Conservation (phyloP, 2,113 vertebrate species). For the Panurus biarmicus region DNA sequence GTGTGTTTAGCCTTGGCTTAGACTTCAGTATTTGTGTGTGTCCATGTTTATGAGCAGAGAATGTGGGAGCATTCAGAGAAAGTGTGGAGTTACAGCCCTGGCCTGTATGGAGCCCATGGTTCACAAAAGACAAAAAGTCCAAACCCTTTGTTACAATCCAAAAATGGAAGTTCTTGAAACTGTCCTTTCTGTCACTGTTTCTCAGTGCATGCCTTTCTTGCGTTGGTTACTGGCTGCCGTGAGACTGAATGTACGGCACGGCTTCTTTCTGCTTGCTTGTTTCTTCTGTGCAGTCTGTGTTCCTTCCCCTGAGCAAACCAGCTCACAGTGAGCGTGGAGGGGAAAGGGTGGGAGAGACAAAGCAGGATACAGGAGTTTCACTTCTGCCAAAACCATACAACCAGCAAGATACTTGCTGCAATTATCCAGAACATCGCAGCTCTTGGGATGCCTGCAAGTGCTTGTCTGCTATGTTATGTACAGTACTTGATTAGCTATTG, state of each 20-base stretch:
- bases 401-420: slow-evolving; percentile 9
- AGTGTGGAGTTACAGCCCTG: not conserved
- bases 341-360: not conserved
- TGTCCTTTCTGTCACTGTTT: not conserved
- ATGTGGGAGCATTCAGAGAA: not conserved
- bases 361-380: not conserved
- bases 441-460: not conserved
- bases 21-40: not conserved
- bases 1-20: not conserved
- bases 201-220: not conserved
- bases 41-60: not conserved
- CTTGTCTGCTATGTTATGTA: not conserved
- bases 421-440: not conserved
- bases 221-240: not conserved
- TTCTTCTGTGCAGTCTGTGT: not conserved
- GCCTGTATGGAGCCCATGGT: not conserved
- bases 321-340: not conserved
- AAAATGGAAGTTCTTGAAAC: not conserved
- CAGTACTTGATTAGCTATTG: slow-evolving; percentile 60
- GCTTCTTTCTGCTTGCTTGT: not conserved
- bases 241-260: not conserved
- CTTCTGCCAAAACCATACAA: not conserved
- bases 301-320: not conserved
- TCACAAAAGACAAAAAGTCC: not conserved
- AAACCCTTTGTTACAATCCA: not conserved